Evolutionary conservation across 2,888 invertebrate genomes (phyloP).

Genomic region (Dromius quadrimaculatus): DNA sequence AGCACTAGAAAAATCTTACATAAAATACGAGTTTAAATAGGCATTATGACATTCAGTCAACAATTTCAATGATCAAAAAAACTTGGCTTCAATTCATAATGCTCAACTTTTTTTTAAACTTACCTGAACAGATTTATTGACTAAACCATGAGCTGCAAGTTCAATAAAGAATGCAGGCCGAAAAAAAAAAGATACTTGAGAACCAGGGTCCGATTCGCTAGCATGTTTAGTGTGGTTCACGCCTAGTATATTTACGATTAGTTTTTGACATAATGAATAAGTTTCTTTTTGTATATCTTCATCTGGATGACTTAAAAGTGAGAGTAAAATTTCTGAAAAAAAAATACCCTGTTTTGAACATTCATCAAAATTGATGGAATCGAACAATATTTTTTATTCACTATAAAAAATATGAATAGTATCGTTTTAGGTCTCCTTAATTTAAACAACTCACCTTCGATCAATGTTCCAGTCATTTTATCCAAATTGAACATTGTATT

Average conservation of each 20-base stretch:
- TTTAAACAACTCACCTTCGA: constrained; percentile 65
- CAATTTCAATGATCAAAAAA: no score
- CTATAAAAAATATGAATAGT: no score
- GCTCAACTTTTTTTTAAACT: no score
- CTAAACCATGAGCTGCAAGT: constrained; percentile 74
- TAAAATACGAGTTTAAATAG: no score
- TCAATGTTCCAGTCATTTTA: constrained; percentile 58
- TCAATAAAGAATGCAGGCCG: constrained; percentile 73
- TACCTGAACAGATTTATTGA: constrained; percentile 66
- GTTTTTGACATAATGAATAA: constrained; percentile 70
- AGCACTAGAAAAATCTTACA: no score
- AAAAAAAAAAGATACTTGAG: constrained; percentile 70
- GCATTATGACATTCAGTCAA: no score
- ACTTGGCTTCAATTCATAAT: no score
- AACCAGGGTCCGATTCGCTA: constrained; percentile 65
- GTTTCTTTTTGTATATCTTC: constrained; percentile 69
- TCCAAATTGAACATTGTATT: constrained; percentile 62
- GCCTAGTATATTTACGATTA: constrained; percentile 71
- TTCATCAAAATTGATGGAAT: no score
- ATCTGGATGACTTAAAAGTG: constrained; percentile 71
- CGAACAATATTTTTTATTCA: no score
- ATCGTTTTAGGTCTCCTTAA: no score
- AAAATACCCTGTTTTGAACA: no score
- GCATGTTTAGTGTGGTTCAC: constrained; percentile 63
- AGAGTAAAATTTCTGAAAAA: constrained; percentile 60